Evolutionary conservation across 2,797 vertebrate genomes (phyloP), one percentile per base, ranked within the genome.

Genomic region (Dipus sagitta): DNA sequence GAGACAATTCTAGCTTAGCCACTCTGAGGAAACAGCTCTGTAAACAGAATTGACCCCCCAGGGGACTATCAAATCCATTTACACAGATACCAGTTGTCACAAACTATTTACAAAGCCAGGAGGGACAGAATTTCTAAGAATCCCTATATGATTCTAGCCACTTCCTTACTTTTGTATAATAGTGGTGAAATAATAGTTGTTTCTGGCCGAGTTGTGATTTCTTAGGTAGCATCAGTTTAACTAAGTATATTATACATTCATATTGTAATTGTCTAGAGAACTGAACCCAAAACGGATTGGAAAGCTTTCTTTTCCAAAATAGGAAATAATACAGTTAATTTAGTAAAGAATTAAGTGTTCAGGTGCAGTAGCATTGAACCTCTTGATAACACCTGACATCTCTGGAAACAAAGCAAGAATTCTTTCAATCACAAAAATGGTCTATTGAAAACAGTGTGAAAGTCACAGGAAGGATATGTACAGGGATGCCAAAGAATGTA

Each of bases 11-110:
- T 96, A 95, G 79, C 95, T 93, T 88, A 95, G 28, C 96, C 93
- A 97, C 96, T 97, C 95, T 90, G 96, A 97, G 95, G 95, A 96
- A 96, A 95, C 96, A 95, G 94, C 96, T 97, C 92, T 93, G 96
- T 96, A 96, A 97, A 97, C 95, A 96, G 64, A 94, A 95, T 92
- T 96, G 96, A 97, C 94, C 91, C 95, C 92, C 84, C 23, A 86
- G 68, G 95, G 76, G 92, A 95, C 93, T 94, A 95, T 97, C 93
- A 97, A 92, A 97, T 96, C 95, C 95, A 1, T 97, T 97, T 96
- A 96, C 96, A 95, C 95, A 96, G 97, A 97, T 95, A 97, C 96
- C 94, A 96, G 92, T 97, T 97, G 96, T 96, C 97, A 97, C 96
- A 97, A 97, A 97, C 93, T 96, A 95, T 97, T 97, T 97, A 96